phyloP scores from a whole-genome alignment of 2,113 vertebrate genomes.

The Etheostoma spectabile region DNA sequence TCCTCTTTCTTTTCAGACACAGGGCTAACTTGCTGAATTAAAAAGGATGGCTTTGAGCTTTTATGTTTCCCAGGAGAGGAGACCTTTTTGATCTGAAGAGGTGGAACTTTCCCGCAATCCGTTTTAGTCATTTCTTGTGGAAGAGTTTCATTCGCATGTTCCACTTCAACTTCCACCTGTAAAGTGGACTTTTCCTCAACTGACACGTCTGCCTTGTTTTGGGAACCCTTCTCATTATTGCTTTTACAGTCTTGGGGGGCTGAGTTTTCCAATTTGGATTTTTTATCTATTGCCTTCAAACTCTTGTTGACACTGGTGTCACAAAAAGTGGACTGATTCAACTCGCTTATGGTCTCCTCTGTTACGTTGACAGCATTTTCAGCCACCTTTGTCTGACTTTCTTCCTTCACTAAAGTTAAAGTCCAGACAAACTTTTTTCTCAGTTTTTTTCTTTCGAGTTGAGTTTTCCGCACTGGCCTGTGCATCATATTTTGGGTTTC shows the following conservation, averaged over 20 bases:
- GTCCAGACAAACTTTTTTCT: constrained; percentile 85
- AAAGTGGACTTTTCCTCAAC: constrained; percentile 46
- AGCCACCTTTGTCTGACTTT: constrained; percentile 34
- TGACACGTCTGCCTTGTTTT: constrained; percentile 49
- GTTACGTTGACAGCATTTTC: constrained; percentile 54
- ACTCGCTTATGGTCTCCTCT: constrained; percentile 56
- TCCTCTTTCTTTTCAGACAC: constrained; percentile 72
- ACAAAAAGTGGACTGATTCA: constrained; percentile 31
- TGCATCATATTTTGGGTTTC: constrained; percentile 81
- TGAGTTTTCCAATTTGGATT: constrained; percentile 38
- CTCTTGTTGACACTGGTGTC: constrained; percentile 50
- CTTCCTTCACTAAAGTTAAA: constrained; percentile 78
- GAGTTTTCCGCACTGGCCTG: constrained; percentile 59
- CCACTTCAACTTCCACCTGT: constrained; percentile 58
- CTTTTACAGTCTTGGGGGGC: constrained; percentile 35
- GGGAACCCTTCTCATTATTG: constrained; percentile 44
- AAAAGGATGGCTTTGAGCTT: constrained; percentile 82
- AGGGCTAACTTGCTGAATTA: constrained; percentile 78
- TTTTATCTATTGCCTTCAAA: constrained; percentile 51
- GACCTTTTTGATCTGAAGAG: constrained; percentile 85
- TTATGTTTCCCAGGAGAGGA: constrained; percentile 82
- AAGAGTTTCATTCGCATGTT: constrained; percentile 55
- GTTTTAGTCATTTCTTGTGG: constrained; percentile 62
- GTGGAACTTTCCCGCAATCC: constrained; percentile 74
- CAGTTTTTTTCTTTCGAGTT: constrained; percentile 81